Percentiles rank a stretch among this genome's conserved stretches.
Conservation (phyloP, 2,113 vertebrate genomes). For the Sinocyclocheilus anshuiensis region DNA sequence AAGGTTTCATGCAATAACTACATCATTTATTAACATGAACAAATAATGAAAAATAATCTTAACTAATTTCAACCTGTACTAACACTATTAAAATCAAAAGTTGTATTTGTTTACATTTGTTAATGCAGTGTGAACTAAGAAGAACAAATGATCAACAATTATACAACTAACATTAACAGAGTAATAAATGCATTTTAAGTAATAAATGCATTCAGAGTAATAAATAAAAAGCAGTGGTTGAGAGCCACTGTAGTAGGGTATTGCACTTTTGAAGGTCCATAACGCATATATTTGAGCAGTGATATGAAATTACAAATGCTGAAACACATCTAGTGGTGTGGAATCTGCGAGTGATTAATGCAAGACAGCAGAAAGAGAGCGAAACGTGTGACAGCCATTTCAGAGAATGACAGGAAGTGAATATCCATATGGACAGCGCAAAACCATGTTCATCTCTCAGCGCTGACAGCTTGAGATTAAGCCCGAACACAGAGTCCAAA, state of each 20-base stretch:
- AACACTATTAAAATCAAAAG: too few species aligned
- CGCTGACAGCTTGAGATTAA: slow-evolving; percentile 29
- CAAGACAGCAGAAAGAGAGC: not conserved
- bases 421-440: not conserved
- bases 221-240: too few species aligned
- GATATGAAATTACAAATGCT: not conserved
- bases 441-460: slow-evolving; percentile 22
- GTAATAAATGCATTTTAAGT: too few species aligned
- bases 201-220: too few species aligned
- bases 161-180: too few species aligned
- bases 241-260: not conserved
- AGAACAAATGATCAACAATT: too few species aligned
- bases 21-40: too few species aligned
- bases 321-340: not conserved
- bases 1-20: too few species aligned
- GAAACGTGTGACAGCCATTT: not conserved
- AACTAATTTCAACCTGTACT: too few species aligned
- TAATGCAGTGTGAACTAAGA: too few species aligned
- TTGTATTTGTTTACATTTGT: too few species aligned
- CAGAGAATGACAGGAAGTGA: not conserved
- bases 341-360: not conserved
- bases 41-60: too few species aligned
- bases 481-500: slow-evolving; percentile 10
- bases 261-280: not conserved
- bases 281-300: not conserved